Base-by-base conservation (phyloP, 2,797 vertebrate species). In the Acrocephalus scirpaceus region DNA sequence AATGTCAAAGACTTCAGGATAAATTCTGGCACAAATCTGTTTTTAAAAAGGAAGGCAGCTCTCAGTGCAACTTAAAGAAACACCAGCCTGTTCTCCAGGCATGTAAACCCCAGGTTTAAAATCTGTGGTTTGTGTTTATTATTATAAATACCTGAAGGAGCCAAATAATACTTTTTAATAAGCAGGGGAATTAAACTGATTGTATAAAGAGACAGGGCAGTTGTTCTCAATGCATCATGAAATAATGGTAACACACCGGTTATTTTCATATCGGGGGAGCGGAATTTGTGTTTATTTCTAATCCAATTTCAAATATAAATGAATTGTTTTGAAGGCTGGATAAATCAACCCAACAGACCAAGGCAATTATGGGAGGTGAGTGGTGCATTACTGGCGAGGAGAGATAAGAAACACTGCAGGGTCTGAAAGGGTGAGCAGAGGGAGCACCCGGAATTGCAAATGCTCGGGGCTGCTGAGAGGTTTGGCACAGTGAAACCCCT, bases 261-360 rank as follows among this genome's bases (percentile, higher is more conserved):
- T 91, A 44, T 93, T 93, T 88, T 94, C 69, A 36, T 93, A 61
- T 71, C 9, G 1, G 38, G 58, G 38, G 32, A 53, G 48, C 0
- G 0, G 71, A 69, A 56, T 79, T 54, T 1, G 7, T 77, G 48
- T 81, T 82, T 95, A 50, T 94, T 91, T 91, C 90, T 86, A 79
- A 87, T 92, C 72, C 62, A 82, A 54, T 94, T 86, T 87, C 42
- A 75, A 80, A 71, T 75, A 74, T 8, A 79, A 93, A 91, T 91
- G 23, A 91, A 89, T 88, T 94, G 82, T 92, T 96, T 82, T 88
- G 90, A 93, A 93, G 74, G 62, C 44, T 58, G 86, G 53, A 71
- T 88, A 81, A 95, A 92, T 79, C 81, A 86, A 66, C 56, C 71
- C 54, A 71, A 48, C 38, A 84, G 71, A 62, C 36, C 57, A 36